Evolutionary conservation across 2,888 invertebrate genomes (phyloP), one percentile per base, ranked within the genome.

Genomic region (Pedicia rivosa): DNA sequence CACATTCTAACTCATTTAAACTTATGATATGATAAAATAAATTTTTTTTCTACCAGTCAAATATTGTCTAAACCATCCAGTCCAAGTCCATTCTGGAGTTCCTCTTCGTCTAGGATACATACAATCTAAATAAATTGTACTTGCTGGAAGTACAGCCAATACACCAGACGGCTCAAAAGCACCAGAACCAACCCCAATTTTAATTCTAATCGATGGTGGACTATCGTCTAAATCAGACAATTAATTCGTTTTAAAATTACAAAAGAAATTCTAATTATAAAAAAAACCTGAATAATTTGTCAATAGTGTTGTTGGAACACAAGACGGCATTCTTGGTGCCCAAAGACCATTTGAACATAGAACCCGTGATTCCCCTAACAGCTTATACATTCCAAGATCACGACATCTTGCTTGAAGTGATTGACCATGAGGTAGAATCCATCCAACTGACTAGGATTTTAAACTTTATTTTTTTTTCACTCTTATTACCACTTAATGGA

Each of bases 61-160:
- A 58, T 84, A 83, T 54, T 78, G 77, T 45, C 81, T 76, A 51
- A 74, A 70, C 39, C 76, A 75, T 38, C 84, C 78, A 1, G 84
- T 84, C 84, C 87, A 88, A 35, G 77, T 78, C 88, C 88, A 88
- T 50, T 82, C 80, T 1, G 88, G 87, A 43, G 79, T 78, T 2
- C 87, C 87, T 14, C 78, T 64, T 13, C 73, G 66, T 24, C 82
- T 65, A 2, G 77, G 74, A 50, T 79, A 78, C 47, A 87, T 70
- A 54, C 88, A 88, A 57, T 87, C 87, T 41, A 88, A 65, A 51
- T 82, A 76, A 13, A 88, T 63, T 4, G 80, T 80, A 42, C 59
- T 78, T 44, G 81, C 83, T 0, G 87, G 87, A 48, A 73, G 79
- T 28, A 87, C 78, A 17, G 78, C 78, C 42, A 88, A 59, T 44